Base-by-base conservation (phyloP, 1,140 invertebrate genomes). In the Diploscapter pachys region DNA sequence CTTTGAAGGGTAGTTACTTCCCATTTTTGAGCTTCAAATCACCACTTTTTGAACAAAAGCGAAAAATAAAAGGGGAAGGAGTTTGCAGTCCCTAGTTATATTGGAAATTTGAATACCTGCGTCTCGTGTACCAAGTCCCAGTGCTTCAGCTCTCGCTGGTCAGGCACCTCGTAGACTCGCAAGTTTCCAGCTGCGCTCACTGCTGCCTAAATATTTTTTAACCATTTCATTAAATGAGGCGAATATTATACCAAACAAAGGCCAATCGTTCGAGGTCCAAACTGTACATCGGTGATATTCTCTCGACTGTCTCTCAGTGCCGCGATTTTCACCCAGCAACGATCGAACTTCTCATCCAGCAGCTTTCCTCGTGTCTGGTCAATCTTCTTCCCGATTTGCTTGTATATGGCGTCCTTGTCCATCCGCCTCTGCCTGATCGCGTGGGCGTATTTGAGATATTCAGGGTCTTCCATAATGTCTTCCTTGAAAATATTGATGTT, bases 111-210 rank as follows among this genome's bases (percentile, higher is more conserved):
- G 9, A 65, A 13, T 65, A 71, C 69, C n/a, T 70, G 48, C 5
- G 65, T 5, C 53, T 76, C 75, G 54, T 76, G 75, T 56, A 72
- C 67, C 3, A 76, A 64, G 31, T 52, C 52, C 75, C 75, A 76
- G 52, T 65, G 61, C n/a, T 69, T 67, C 3, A 73, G 56, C 51
- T 76, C 75, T 8, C 66, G 63, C 11, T 64, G 50, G 63, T 76
- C 75, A n/a, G 65, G 68, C 6, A 71, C 75, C 50, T 76, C 75
- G 56, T 76, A 76, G 57, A 76, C 63, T 48, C 75, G 59, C 3
- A 76, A 5, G 48, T 63, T n/a, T 5, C 75, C 75, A 8, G 31
- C 31, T 31, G 31, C 31, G 31, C 31, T 31, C 31, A 31, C 31
- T 31, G 31, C 31, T 31, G 31, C 31, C 31, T 31, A 31, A 31